phyloP scores from a whole-genome alignment of 2,113 vertebrate genomes.

The Gracilinanus agilis region DNA sequence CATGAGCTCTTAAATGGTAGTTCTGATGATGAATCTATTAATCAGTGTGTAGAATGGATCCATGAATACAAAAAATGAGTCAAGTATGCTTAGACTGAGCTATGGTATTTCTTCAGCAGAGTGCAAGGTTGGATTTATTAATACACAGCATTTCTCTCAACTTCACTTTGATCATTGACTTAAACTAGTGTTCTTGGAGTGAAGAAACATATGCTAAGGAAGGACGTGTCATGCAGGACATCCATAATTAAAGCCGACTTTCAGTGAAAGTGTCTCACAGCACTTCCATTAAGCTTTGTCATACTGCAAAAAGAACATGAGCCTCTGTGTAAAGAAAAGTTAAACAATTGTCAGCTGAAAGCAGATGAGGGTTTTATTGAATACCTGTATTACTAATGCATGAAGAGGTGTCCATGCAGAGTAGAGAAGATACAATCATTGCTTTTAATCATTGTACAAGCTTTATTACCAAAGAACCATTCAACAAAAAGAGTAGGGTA shows the following conservation, averaged over 20 bases:
- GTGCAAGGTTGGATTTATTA: constrained; percentile 40
- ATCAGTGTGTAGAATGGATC: accelerated
- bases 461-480: constrained; percentile 69
- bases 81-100: neutral
- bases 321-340: constrained; percentile 77
- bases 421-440: constrained; percentile 65
- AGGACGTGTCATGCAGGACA: constrained; percentile 58
- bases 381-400: constrained; percentile 79
- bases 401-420: constrained; percentile 75
- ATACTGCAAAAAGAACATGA: constrained; percentile 73
- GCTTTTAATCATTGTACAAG: constrained; percentile 73
- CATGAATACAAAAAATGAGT: accelerated
- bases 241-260: constrained; percentile 78
- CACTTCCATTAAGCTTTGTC: constrained; percentile 72
- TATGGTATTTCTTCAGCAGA: neutral
- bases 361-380: constrained; percentile 77
- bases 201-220: constrained; percentile 77
- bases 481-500: constrained; percentile 63
- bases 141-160: constrained; percentile 55
- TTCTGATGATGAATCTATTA: accelerated
- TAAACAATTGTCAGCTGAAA: constrained; percentile 78
- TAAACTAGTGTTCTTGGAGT: constrained; percentile 71
- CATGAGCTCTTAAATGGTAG: accelerated
- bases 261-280: constrained; percentile 77
- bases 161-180: constrained; percentile 66